These are phyloP conservation scores for Zaprionus ornatus DNA, from an alignment of 1,140 invertebrate species.

Conservation along the genomic window DNA sequence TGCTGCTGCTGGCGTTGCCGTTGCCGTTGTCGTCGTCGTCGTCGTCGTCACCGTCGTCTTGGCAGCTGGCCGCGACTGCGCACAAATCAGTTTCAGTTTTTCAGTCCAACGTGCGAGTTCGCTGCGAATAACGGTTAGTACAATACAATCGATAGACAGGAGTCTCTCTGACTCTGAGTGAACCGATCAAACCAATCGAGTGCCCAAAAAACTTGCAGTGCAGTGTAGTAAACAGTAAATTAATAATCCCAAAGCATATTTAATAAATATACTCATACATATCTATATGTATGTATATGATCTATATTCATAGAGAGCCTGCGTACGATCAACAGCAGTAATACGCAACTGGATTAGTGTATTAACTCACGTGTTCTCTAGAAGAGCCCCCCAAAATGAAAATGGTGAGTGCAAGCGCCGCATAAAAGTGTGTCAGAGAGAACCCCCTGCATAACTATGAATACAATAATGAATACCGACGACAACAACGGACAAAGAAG, in stretches of 20 bases:
- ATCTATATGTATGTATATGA: background rate
- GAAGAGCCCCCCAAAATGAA: background rate
- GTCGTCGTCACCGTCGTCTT: slow-evolving; percentile 58
- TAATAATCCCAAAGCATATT: background rate
- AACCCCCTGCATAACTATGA: background rate
- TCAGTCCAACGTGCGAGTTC: slow-evolving; percentile 79
- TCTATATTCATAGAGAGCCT: background rate
- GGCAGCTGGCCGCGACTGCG: slow-evolving; percentile 62
- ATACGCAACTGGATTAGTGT: slow-evolving; percentile 18
- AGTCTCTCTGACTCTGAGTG: background rate
- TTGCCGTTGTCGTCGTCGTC: slow-evolving; percentile 15
- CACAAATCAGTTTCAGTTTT: slow-evolving; percentile 80
- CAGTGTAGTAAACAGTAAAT: slow-evolving; percentile 8
- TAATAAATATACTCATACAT: background rate
- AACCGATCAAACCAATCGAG: background rate
- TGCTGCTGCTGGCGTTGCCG: slow-evolving; percentile 11
- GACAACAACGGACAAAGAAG: background rate
- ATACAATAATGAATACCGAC: background rate
- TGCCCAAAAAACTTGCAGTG: slow-evolving; percentile 27
- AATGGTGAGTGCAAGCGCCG: slow-evolving; percentile 64
- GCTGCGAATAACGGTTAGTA: slow-evolving; percentile 50
- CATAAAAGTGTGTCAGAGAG: slow-evolving; percentile 52
- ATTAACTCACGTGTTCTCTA: background rate
- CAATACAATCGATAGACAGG: background rate
- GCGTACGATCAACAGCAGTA: background rate